Evolutionary conservation across 2,113 vertebrate species (phyloP), one percentile per base, ranked within the genome.

Genomic region (Condylura cristata): DNA sequence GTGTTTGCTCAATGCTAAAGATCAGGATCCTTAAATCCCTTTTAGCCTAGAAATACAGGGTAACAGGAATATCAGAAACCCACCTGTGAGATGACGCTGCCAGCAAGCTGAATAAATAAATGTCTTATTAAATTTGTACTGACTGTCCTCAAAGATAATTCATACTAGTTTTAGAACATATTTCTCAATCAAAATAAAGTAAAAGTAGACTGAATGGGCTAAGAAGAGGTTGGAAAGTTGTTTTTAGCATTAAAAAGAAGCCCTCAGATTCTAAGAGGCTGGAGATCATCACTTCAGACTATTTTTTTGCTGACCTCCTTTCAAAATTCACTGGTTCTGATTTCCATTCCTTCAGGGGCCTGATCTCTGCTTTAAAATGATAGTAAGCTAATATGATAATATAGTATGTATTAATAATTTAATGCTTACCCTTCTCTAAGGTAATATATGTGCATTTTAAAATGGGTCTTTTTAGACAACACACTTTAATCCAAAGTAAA

Each of bases 401-500:
- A 63, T 68, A 88, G 76, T 63, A 91, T 1, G 3, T 72, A 94
- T 96, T 91, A 96, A 94, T 93, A 96, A 97, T 90, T 93, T 93
- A 96, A 85, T 91, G 93, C 93, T 96, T 91, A 90, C 46, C 58
- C 71, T 91, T 94, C 87, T 41, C 87, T 41, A 48, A 51, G 76
- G 71, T 87, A 97, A 97, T 96, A 82, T 85, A 96, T 93, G 97
- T 96, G 80, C 96, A 96, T 96, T 97, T 94, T 94, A 7, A 95
- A 96, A 87, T 46, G 53, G 68, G 32, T 5, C 82, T 86, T 96
- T 91, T 93, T 91, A 61, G 80, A 94, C 89, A 95, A 91, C 87
- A 96, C 1, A 26, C 66, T 93, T 93, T 91, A 88, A 95, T 89
- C 60, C 37, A 87, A 89, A 93, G 87, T 86, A 81, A 94, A 91